Conservation (phyloP, 2,797 vertebrate genomes). For the Poeciliopsis infans region DNA sequence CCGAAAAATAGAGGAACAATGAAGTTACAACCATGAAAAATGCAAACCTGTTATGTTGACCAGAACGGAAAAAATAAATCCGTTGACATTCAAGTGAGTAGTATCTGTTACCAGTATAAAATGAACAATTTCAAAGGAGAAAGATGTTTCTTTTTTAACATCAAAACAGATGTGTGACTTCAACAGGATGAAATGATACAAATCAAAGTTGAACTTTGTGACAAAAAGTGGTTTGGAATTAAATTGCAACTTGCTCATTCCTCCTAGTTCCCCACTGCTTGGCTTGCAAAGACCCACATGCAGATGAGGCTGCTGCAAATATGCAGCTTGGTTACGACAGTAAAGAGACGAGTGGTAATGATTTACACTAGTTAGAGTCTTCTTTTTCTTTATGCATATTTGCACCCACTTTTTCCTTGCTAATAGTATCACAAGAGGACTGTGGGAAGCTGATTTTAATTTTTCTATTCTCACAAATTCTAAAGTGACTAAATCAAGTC, state of each 20-base stretch:
- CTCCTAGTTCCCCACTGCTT: not conserved
- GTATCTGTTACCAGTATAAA: not conserved
- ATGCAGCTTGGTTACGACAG: not conserved
- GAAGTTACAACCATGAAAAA: not conserved
- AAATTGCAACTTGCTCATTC: not conserved
- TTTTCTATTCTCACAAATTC: not conserved
- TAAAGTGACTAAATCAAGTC: not conserved
- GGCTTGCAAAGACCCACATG: not conserved
- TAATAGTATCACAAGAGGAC: not conserved
- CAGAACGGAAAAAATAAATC: not conserved
- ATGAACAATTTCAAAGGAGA: not conserved
- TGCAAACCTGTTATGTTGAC: not conserved
- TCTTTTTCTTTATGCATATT: not conserved
- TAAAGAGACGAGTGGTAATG: not conserved
- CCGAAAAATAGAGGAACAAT: conserved; percentile 30
- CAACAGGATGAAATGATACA: not conserved
- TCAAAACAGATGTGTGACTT: not conserved
- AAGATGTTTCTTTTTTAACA: not conserved
- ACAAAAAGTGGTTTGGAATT: not conserved
- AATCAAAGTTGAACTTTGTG: not conserved
- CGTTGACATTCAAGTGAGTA: not conserved
- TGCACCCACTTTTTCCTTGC: not conserved
- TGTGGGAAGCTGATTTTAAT: not conserved
- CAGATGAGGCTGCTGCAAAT: not conserved
- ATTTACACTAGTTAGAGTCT: not conserved